phyloP scores from a whole-genome alignment of 2,797 vertebrate species.

The Phrynocephalus guinanensis region DNA sequence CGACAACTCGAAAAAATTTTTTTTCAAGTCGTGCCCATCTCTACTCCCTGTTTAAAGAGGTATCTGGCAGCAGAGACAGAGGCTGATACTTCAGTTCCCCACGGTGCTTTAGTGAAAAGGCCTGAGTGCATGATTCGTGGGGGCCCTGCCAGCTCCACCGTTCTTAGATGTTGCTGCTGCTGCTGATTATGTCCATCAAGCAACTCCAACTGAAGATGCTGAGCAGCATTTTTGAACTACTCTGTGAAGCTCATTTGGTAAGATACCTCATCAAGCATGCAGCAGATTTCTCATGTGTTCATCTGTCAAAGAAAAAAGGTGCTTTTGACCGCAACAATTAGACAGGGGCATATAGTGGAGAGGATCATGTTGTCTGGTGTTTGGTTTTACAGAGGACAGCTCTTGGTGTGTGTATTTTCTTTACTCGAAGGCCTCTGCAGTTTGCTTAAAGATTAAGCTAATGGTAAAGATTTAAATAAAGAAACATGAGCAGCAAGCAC shows the following conservation, averaged over 20 bases:
- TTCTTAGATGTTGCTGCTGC: too few relatives aligned
- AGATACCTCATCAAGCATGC: neutral
- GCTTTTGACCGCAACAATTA: too few relatives aligned
- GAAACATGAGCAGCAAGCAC: neutral
- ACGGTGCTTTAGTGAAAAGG: too few relatives aligned
- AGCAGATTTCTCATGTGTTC: too few relatives aligned
- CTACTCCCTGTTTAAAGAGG: too few relatives aligned
- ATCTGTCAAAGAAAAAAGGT: neutral
- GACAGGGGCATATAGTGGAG: neutral
- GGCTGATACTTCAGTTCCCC: too few relatives aligned
- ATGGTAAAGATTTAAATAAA: neutral
- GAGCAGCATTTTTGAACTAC: neutral
- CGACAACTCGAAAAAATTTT: too few relatives aligned
- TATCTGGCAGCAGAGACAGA: too few relatives aligned
- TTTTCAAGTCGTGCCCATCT: too few relatives aligned
- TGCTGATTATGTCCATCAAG: neutral
- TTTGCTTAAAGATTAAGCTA: neutral
- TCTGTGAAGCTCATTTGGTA: neutral
- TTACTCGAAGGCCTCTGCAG: neutral
- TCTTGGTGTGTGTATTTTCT: neutral
- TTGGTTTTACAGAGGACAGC: neutral
- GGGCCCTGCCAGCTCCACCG: too few relatives aligned
- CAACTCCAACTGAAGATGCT: neutral
- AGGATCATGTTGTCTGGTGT: neutral
- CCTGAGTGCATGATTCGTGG: too few relatives aligned